Base-by-base conservation (phyloP, 2,113 vertebrate species). In the Monopterus albus region DNA sequence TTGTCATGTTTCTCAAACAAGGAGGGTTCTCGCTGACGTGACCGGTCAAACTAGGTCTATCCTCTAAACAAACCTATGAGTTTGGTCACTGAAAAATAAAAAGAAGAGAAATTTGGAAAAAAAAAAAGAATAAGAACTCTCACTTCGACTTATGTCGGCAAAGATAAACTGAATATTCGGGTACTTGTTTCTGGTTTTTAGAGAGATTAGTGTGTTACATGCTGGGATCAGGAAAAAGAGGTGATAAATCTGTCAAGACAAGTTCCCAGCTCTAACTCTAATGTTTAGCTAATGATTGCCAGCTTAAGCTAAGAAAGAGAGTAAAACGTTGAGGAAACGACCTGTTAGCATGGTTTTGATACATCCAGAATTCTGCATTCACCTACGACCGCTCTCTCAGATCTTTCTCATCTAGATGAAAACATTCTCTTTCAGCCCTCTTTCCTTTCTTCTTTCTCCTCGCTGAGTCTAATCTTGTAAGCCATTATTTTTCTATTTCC, bases 401-500 rank as follows among this genome's bases (percentile, higher is more conserved):
- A 91, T 88, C 91, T 91, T n/a, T 88, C 90, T 91, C 86, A 88
- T 92, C 91, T 93, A 92, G 93, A 94, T 94, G 89, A 95, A 95
- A 95, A 94, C 94, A 95, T 94, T 95, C 93, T 91, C 87, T 91
- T 94, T 95, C 85, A 91, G 84, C 73, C 87, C 58, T 75, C 67
- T 86, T 87, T 88, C 84, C 85, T 93, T 93, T 91, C 88, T 82
- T 87, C 83, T 86, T 91, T 91, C 87, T 85, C 87, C 90, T 92
- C 85, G 86, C 91, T 80, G 78, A 75, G 84, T 85, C 90, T 91
- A 92, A 86, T 81, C 94, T 93, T 95, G 93, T 95, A 93, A 94
- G 92, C 94, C 91, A 94, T 95, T 95, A 95, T 94, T 94, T 95
- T 95, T 95, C 95, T 94, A 94, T 95, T 96, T 96, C 95, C 96